Evolutionary conservation across 2,797 vertebrate species (phyloP), one percentile per base, ranked within the genome.

Genomic region (Gallinago stenura): DNA sequence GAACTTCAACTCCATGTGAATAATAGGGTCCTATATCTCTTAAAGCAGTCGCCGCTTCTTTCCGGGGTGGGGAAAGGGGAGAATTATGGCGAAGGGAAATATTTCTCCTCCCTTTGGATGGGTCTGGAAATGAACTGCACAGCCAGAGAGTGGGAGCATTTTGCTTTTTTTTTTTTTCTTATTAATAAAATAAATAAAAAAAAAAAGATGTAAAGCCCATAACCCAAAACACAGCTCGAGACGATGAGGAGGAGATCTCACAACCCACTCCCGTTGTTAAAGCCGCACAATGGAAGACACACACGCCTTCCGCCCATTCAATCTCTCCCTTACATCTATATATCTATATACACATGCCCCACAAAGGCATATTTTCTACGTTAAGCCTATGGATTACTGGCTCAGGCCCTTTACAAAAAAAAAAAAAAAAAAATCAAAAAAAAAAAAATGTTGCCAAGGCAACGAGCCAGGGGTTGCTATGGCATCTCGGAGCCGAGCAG

Each of bases 391-490:
- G 98, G 99, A 99, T 98, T 98, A 98, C 98, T 98, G 98, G 98
- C 97, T 98, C 98, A 97, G 98, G 98, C 98, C 98, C 98, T 97
- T 97, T 97, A 96, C 56, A 35, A 97, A 98, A 98, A 98, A 98
- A 80, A 84, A 77, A 66, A 60, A 98, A 97, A 97, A 93, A 91
- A 70, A 97, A 35, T 35, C 33, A 19, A 11, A 98, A 98, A 97
- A 98, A 97, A 60, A 98, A 98, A 98, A 95, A 92, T 97, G 98
- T 99, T 99, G 98, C 99, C 98, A 99, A 99, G 98, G 99, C 98
- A 98, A 99, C 99, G 97, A 98, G 98, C 99, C 99, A 97, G 98
- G 98, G 99, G 99, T 99, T 99, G 99, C 99, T 98, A 99, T 99
- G 99, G 99, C 98, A 99, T 99, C 98, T 99, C 98, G 97, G 98